These are phyloP conservation scores for Fistularia commersonii DNA, from an alignment of 2,797 vertebrate genomes.

Conservation along the genomic window DNA sequence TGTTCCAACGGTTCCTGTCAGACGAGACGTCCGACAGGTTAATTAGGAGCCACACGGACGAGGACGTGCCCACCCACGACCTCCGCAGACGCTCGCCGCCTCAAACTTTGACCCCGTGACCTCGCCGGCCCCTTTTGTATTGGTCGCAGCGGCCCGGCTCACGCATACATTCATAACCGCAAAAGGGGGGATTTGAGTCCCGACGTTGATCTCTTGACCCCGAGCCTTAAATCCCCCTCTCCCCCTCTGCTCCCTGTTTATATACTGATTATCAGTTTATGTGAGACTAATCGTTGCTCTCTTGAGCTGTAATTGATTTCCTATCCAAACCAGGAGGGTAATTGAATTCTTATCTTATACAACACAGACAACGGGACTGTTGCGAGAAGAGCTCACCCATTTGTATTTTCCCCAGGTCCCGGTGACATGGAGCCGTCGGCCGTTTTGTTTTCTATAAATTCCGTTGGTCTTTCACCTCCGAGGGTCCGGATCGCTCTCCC, in stretches of 20 bases:
- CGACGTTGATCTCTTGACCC: too few species aligned
- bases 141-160: too few species aligned
- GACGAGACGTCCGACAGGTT: neutral
- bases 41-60: neutral
- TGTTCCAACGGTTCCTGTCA: slow-evolving; percentile 4
- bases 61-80: slow-evolving; percentile 8
- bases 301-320: slow-evolving; percentile 7
- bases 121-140: slow-evolving; percentile 1
- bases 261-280: slow-evolving; percentile 31
- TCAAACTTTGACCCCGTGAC: slow-evolving; percentile 13
- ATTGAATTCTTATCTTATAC: neutral
- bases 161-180: too few species aligned
- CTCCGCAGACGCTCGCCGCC: slow-evolving; percentile 2
- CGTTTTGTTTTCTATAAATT: too few species aligned
- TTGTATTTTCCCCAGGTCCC: too few species aligned
- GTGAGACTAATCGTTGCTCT: slow-evolving; percentile 4
- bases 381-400: too few species aligned
- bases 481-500: too few species aligned
- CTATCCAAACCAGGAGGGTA: neutral
- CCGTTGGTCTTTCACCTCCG: too few species aligned
- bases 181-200: too few species aligned
- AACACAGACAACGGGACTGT: neutral
- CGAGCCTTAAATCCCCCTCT: too few species aligned
- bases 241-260: too few species aligned
- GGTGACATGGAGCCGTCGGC: too few species aligned